phyloP scores from a whole-genome alignment of 2,113 vertebrate species.

The Plecturocebus donacophilus region DNA sequence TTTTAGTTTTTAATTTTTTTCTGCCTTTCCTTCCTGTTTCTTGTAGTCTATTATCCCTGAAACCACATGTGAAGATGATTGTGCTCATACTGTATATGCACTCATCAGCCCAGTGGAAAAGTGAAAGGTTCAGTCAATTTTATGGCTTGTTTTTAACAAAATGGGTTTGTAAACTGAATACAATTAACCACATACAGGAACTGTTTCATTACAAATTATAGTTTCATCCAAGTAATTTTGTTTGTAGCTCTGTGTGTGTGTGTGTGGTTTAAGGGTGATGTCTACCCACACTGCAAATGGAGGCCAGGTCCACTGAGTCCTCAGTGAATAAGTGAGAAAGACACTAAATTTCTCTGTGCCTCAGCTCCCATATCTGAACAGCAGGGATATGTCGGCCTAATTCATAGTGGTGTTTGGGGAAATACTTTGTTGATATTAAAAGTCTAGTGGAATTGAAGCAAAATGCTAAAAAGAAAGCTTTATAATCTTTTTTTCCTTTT shows the following conservation, averaged over 20 bases:
- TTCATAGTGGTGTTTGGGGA: background rate
- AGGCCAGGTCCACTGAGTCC: background rate
- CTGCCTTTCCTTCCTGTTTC: background rate
- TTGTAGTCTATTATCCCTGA: background rate
- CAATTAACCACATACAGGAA: background rate
- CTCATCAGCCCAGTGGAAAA: background rate
- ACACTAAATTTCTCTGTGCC: background rate
- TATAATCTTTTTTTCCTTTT: background rate
- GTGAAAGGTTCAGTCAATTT: background rate
- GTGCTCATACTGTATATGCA: background rate
- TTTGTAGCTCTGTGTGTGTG: background rate
- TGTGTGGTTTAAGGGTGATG: background rate
- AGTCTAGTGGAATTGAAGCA: background rate
- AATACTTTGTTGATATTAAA: background rate
- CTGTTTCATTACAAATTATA: background rate
- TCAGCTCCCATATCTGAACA: background rate
- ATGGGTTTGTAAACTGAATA: background rate
- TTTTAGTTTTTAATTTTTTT: background rate
- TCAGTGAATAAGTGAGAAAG: background rate
- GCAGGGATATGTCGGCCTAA: too few species aligned
- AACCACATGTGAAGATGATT: background rate
- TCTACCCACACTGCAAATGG: background rate
- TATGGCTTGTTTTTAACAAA: background rate
- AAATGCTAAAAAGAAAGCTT: background rate
- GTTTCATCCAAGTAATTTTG: background rate